Conservation (phyloP, 1,140 invertebrate species). For the Zeugodacus cucurbitae region DNA sequence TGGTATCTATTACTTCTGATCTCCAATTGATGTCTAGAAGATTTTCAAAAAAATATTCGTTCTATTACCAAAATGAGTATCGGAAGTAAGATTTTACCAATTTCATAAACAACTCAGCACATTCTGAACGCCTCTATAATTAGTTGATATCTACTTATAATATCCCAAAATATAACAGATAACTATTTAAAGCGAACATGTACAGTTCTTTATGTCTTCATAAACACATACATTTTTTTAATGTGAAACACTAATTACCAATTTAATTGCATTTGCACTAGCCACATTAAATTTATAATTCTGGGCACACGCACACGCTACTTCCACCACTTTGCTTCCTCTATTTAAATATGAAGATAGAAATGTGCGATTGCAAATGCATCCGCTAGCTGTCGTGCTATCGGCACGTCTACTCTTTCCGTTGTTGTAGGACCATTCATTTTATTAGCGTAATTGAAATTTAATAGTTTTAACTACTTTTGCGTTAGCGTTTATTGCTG, state of each 20-base stretch:
- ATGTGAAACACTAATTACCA: not conserved
- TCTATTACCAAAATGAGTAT: no score
- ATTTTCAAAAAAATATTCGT: no score
- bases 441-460: not conserved
- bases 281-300: not conserved
- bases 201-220: no score
- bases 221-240: not conserved
- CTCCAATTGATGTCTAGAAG: no score
- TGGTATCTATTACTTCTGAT: no score
- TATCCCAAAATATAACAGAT: no score
- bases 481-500: not conserved
- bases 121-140: no score
- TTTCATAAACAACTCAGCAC: no score
- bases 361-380: not conserved
- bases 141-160: no score
- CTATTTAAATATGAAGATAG: not conserved
- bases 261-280: not conserved
- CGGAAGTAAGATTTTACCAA: no score
- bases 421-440: not conserved
- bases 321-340: not conserved
- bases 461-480: slow-evolving; percentile 4
- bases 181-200: no score
- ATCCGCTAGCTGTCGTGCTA: not conserved
- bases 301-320: not conserved
- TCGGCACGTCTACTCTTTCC: not conserved